These are phyloP conservation scores for Slavum lentiscoides DNA, from an alignment of 2,888 invertebrate species.

Conservation along the genomic window DNA sequence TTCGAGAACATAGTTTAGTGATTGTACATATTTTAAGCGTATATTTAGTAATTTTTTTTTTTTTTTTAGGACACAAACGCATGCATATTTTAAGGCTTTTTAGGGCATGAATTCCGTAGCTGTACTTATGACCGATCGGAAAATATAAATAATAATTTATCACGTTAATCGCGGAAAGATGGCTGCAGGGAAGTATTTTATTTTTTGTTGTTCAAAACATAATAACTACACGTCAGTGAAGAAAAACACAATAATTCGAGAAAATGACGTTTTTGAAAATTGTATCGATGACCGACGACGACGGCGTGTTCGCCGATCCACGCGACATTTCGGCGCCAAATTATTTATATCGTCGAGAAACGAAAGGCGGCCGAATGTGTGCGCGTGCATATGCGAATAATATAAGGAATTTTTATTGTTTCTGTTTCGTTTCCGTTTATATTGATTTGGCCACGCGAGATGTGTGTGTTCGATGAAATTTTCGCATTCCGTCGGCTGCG, in stretches of 20 bases:
- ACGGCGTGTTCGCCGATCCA: background rate
- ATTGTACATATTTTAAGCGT: no score
- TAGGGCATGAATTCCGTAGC: no score
- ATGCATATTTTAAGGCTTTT: no score
- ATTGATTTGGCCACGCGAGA: conserved; percentile 17
- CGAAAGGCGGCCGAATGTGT: background rate
- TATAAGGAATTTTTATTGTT: conserved; percentile 7
- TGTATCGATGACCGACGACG: conserved; percentile 1
- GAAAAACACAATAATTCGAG: background rate
- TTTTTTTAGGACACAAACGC: no score
- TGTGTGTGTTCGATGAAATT: background rate
- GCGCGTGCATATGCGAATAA: background rate
- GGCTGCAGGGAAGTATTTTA: no score
- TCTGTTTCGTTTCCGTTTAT: conserved; percentile 10
- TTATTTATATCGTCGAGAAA: conserved; percentile 8
- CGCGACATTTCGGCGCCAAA: conserved; percentile 30
- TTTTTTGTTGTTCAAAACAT: background rate
- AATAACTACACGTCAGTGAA: background rate
- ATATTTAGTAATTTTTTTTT: no score
- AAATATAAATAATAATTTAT: no score
- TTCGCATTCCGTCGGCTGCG: background rate
- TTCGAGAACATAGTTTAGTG: no score
- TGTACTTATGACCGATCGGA: no score
- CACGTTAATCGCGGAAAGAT: no score
- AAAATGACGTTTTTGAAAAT: conserved; percentile 6